Conservation (phyloP, 64 coral and sea anemone species). For the Actinia tenebrosa region DNA sequence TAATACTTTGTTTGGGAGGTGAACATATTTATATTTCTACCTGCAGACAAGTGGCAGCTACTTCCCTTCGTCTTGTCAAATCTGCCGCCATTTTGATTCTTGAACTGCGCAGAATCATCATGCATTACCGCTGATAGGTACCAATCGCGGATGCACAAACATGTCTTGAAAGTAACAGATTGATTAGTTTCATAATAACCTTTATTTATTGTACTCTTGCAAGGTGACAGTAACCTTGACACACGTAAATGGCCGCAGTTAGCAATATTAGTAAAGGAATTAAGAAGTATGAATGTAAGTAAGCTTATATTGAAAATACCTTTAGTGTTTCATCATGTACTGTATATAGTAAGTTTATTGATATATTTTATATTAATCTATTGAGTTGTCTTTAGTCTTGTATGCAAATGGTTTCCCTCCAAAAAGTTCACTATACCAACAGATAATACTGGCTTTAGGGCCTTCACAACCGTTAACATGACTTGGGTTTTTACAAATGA, state of each 20-base stretch:
- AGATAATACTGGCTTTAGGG: too few relatives aligned
- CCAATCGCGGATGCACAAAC: not conserved
- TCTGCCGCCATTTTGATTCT: constrained; percentile 60
- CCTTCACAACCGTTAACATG: too few relatives aligned
- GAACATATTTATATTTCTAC: not conserved
- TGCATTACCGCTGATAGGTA: not conserved
- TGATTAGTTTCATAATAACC: too few relatives aligned
- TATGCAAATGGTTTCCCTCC: too few relatives aligned
- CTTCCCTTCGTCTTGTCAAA: constrained; percentile 24
- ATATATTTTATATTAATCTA: too few relatives aligned
- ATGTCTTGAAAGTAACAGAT: too few relatives aligned
- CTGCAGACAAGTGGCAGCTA: constrained; percentile 33
- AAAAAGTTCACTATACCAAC: too few relatives aligned
- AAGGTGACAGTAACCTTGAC: not conserved
- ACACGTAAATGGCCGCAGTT: constrained; percentile 4
- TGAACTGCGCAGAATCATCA: not conserved
- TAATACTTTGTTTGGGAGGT: too few relatives aligned
- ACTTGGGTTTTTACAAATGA: too few relatives aligned
- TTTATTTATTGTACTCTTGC: not conserved
- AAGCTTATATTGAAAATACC: not conserved
- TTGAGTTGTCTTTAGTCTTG: too few relatives aligned
- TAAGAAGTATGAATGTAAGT: constrained; percentile 91
- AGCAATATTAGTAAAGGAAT: not conserved
- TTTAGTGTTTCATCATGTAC: too few relatives aligned
- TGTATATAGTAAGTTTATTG: too few relatives aligned